Percentiles rank a stretch among this genome's conserved stretches.
Evolutionary conservation across 2,797 vertebrate genomes (phyloP).

Genomic region (Graptemys geographica): DNA sequence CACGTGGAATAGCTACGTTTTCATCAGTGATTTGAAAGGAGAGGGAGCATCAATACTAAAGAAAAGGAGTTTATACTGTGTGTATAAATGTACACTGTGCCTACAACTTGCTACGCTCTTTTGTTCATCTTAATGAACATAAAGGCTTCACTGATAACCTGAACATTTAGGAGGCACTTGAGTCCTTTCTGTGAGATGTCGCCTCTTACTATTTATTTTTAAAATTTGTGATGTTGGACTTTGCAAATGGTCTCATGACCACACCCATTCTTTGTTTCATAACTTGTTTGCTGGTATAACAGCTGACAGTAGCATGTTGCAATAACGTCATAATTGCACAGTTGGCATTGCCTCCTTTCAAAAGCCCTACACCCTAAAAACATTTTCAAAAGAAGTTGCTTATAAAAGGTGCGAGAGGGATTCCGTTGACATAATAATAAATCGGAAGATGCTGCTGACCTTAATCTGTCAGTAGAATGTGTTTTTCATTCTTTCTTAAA

Average conservation of each 20-base stretch:
- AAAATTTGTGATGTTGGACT: not conserved
- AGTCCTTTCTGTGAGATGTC: not conserved
- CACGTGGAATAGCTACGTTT: constrained; percentile 1
- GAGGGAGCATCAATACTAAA: not conserved
- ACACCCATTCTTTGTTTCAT: constrained; percentile 1
- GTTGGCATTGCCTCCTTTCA: constrained; percentile 22
- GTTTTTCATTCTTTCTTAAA: constrained; percentile 27
- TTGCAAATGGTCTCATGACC: not conserved
- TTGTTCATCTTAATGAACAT: not conserved
- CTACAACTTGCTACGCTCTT: not conserved
- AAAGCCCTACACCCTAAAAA: constrained; percentile 44
- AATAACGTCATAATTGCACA: constrained; percentile 20
- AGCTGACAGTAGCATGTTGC: constrained; percentile 25
- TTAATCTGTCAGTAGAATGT: constrained; percentile 37
- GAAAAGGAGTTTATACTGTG: not conserved
- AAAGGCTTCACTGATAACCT: not conserved
- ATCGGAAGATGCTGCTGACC: constrained; percentile 25
- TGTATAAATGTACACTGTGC: not conserved
- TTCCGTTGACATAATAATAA: constrained; percentile 43
- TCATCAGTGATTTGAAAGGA: constrained; percentile 37
- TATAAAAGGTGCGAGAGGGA: constrained; percentile 53
- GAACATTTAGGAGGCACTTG: not conserved
- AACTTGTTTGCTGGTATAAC: constrained; percentile 36
- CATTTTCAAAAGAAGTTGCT: constrained; percentile 49
- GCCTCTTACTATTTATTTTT: not conserved